Base-by-base conservation (phyloP, 2,113 vertebrate genomes). In the Pongo abelii region DNA sequence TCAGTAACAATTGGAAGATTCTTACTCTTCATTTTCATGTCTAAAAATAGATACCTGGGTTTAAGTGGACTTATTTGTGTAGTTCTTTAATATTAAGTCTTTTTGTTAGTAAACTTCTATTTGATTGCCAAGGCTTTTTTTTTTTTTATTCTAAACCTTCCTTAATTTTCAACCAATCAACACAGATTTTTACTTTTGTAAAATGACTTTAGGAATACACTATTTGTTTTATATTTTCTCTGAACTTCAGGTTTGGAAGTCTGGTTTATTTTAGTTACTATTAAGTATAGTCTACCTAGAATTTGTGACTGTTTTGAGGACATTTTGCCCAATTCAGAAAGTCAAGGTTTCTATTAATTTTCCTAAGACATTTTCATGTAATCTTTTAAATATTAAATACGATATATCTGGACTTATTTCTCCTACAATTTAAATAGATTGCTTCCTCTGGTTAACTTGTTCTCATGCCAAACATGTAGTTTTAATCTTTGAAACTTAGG, bases 171-270 rank as follows among this genome's bases (percentile, higher is more conserved):
- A 91, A 43, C 20, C 3, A 32, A 55, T 79, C 23, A 74, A 70
- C 7, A 3, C 10, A 32, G 2, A 48, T 38, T 86, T 89, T 87
- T 75, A 92, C 74, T 94, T 96, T 95, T 27, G 3, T 64, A 22
- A 22, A 84, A 61, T 8, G 4, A 50, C 3, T 40, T 92, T 13
- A 38, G 25, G 5, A 5, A 43, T 86, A 5, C 6, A 27, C 38
- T 81, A 35, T 35, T 95, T 93, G n/a, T n/a, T 40, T 94, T 40
- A 23, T 50, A 59, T 84, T 72, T 94, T 91, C 35, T 93, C 52
- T 67, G 18, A 59, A 95, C n/a, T 40, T 95, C 20, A 77, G 43
- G 6, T 64, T 94, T 18, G 79, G 6, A 84, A 64, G 14, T 3
- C 8, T 90, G 6, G 30, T 23, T 91, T 5, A 79, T 38, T 89